phyloP scores from a whole-genome alignment of 2,888 invertebrate species.

The Trichopria drosophilae region DNA sequence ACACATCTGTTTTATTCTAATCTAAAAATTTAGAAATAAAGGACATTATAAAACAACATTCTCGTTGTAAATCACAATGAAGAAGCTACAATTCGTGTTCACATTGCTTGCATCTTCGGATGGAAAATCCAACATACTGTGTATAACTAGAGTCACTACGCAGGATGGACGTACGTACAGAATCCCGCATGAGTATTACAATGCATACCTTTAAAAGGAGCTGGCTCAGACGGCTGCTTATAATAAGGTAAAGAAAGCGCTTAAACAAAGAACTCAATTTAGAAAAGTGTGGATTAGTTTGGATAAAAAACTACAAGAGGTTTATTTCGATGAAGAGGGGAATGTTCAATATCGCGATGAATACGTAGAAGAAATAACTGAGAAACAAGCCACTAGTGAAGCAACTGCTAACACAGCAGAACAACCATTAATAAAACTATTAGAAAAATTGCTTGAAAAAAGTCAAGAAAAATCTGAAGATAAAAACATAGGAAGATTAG shows the following conservation, averaged over 20 bases:
- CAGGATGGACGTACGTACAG: too few relatives aligned
- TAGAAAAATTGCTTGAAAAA: conserved; percentile 31
- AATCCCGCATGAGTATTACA: too few relatives aligned
- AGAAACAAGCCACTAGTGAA: conserved; percentile 12
- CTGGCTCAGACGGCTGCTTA: too few relatives aligned
- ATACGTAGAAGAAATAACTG: conserved; percentile 28
- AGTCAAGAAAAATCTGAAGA: conserved; percentile 14
- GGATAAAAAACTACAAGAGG: conserved; percentile 21
- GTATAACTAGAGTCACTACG: too few relatives aligned
- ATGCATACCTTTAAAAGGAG: too few relatives aligned
- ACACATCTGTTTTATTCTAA: too few relatives aligned
- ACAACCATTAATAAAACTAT: conserved; percentile 17
- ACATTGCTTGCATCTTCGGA: too few relatives aligned
- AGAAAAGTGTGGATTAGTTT: conserved; percentile 33
- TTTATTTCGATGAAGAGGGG: conserved; percentile 33
- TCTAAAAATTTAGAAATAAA: too few relatives aligned
- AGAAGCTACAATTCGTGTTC: too few relatives aligned
- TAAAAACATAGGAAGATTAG: conserved; percentile 28
- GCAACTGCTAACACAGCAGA: conserved; percentile 13
- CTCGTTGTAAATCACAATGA: too few relatives aligned
- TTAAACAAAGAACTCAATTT: conserved; percentile 30
- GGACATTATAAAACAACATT: too few relatives aligned
- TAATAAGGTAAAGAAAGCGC: conserved; percentile 31
- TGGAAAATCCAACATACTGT: too few relatives aligned
- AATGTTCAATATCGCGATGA: conserved; percentile 31